Conservation (phyloP, 2,113 vertebrate genomes). For the Xenus cinereus region DNA sequence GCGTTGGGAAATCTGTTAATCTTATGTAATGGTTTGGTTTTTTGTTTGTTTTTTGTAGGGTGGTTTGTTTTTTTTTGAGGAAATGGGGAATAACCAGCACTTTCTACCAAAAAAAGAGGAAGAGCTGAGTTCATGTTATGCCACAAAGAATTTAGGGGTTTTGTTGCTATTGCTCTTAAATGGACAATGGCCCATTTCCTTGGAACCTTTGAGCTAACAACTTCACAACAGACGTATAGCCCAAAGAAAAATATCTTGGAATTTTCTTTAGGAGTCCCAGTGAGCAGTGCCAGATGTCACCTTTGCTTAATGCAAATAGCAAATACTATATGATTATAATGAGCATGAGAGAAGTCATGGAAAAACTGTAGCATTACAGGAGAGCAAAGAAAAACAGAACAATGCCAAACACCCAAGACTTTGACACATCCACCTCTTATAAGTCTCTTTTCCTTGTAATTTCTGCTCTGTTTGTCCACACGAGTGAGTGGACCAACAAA, state of each 20-base stretch:
- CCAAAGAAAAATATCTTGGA: background rate
- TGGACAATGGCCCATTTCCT: background rate
- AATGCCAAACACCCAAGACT: background rate
- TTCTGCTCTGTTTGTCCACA: background rate
- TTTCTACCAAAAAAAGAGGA: constrained; percentile 9
- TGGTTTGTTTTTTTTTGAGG: background rate
- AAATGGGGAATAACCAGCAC: background rate
- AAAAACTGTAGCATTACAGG: background rate
- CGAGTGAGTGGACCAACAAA: background rate
- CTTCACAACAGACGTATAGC: background rate
- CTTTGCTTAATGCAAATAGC: background rate
- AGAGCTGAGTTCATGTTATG: background rate
- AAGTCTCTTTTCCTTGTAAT: background rate
- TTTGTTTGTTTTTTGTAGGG: background rate
- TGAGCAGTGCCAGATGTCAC: background rate
- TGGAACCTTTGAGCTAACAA: background rate
- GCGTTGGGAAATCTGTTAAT: background rate
- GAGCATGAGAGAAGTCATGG: background rate
- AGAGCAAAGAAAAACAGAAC: background rate
- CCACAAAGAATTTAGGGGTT: background rate
- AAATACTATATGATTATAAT: background rate
- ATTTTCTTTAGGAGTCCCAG: background rate
- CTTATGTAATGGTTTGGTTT: background rate
- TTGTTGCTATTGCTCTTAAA: background rate
- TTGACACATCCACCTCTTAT: rapidly evolving